These are phyloP conservation scores for Sphenopsis melanotis DNA, from an alignment of 2,797 vertebrate genomes.

Conservation along the genomic window DNA sequence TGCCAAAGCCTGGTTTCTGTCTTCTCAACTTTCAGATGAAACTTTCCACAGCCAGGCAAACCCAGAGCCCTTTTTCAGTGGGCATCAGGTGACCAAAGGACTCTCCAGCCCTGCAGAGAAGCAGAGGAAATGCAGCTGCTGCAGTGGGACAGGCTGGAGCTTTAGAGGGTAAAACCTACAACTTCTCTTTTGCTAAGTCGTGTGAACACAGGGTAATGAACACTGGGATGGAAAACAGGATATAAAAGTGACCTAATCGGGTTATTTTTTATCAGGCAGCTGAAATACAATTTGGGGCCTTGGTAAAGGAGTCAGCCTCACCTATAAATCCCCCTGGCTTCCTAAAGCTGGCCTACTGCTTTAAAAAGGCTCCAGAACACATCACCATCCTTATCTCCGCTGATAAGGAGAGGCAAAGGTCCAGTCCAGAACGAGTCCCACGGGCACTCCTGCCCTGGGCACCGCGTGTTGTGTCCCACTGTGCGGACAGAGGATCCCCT, in stretches of 20 bases:
- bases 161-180: accelerated
- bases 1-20: neutral
- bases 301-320: neutral
- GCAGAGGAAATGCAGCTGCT: neutral
- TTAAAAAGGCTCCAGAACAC: neutral
- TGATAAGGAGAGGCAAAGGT: neutral
- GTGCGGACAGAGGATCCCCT: accelerated
- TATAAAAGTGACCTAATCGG: accelerated
- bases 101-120: neutral
- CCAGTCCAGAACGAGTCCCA: too few relatives aligned
- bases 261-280: neutral
- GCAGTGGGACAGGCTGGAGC: too few relatives aligned
- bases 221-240: accelerated
- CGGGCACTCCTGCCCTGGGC: neutral
- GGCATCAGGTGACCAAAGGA: neutral
- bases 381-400: accelerated
- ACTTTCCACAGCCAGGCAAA: neutral
- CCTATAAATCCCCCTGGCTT: neutral
- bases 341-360: neutral
- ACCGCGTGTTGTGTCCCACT: accelerated
- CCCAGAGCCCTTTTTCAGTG: neutral
- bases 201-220: accelerated
- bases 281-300: neutral
- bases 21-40: neutral
- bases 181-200: neutral